Conservation (phyloP, 2,797 vertebrate species). For the Lagocephalus sceleratus region DNA sequence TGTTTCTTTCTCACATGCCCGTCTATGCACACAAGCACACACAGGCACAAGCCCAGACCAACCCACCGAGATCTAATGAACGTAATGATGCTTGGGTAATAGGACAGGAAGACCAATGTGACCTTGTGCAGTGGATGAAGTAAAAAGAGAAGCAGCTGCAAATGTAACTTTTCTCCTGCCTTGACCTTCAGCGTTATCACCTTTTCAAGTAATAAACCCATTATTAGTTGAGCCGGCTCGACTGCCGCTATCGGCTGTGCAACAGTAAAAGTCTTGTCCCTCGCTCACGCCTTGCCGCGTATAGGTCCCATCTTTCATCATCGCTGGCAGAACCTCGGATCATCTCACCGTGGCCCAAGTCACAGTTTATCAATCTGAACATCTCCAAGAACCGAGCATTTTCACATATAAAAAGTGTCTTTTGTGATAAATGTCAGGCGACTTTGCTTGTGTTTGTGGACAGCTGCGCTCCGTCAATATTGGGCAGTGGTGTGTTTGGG, state of each 20-base stretch:
- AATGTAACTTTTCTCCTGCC: conserved; percentile 54
- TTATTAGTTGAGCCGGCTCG: conserved; percentile 29
- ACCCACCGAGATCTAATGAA: conserved; percentile 53
- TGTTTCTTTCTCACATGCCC: conserved; percentile 21
- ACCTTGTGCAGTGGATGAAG: conserved; percentile 23
- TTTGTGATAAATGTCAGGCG: too few species aligned
- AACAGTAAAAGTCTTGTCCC: conserved; percentile 7
- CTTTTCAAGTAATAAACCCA: conserved; percentile 39
- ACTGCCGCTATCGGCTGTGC: conserved; percentile 23
- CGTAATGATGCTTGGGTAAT: conserved; percentile 44
- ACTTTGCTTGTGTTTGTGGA: too few species aligned
- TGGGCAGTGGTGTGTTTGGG: too few species aligned
- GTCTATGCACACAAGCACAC: conserved; percentile 1
- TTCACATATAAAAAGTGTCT: too few species aligned
- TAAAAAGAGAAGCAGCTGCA: conserved; percentile 37
- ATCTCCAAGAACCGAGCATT: too few species aligned
- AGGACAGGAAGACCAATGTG: conserved; percentile 30
- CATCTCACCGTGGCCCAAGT: too few species aligned
- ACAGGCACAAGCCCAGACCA: conserved; percentile 16
- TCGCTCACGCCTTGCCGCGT: neutral
- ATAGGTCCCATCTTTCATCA: neutral
- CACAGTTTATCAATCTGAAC: too few species aligned
- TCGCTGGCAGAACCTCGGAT: too few species aligned
- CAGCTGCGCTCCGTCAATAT: too few species aligned
- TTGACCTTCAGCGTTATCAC: conserved; percentile 52